Evolutionary conservation across 2,797 vertebrate genomes (phyloP).

Genomic region (Rachycentron canadum): DNA sequence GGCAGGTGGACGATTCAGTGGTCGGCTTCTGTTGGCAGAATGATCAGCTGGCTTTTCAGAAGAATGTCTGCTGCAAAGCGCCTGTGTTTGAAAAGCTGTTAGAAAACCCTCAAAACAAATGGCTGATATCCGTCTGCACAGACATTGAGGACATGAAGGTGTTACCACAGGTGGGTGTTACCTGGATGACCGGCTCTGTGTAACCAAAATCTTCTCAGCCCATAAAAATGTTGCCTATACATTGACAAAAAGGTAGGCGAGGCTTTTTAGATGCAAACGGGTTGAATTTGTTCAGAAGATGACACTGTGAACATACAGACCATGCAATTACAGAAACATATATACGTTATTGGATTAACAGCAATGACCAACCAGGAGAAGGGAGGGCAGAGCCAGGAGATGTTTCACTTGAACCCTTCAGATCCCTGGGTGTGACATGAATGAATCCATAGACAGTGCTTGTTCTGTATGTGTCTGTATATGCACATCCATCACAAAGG

Average conservation of each 20-base stretch:
- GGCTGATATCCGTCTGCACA: slow-evolving; percentile 79
- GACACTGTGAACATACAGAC: background rate
- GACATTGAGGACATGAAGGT: slow-evolving; percentile 53
- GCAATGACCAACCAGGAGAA: too few relatives aligned
- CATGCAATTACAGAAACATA: background rate
- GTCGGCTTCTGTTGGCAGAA: slow-evolving; percentile 84
- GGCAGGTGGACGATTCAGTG: slow-evolving; percentile 79
- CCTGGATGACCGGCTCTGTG: background rate
- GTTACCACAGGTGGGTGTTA: slow-evolving; percentile 69
- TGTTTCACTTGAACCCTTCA: too few relatives aligned
- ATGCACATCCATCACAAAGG: background rate
- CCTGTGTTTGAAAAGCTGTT: slow-evolving; percentile 75
- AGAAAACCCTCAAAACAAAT: slow-evolving; percentile 76
- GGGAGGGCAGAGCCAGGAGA: too few relatives aligned
- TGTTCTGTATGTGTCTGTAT: too few relatives aligned
- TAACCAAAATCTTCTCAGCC: background rate
- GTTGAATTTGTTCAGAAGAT: background rate
- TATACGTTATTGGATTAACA: background rate
- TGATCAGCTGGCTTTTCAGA: slow-evolving; percentile 78
- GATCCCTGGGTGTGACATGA: background rate
- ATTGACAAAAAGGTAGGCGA: background rate
- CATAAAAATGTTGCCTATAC: background rate
- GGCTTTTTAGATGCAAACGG: background rate
- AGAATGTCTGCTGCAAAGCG: slow-evolving; percentile 82
- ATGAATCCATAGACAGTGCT: background rate